Conservation (phyloP, 2,888 invertebrate species). For the Plusia festucae region DNA sequence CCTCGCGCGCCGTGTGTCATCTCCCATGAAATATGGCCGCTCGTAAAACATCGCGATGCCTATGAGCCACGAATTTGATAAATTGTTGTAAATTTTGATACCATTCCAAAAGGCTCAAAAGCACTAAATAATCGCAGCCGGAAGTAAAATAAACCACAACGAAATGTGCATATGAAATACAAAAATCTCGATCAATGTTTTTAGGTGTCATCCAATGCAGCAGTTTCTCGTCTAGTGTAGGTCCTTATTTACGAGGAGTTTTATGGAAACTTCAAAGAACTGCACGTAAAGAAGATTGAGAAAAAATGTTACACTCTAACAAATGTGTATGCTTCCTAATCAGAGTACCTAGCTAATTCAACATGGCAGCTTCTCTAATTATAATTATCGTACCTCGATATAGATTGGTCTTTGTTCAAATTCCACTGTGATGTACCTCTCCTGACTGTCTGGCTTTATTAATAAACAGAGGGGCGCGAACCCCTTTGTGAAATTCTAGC, state of each 20-base stretch:
- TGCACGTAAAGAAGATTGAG: too few species aligned
- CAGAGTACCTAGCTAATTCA: conserved; percentile 3
- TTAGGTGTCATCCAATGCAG: not conserved
- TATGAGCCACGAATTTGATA: conserved; percentile 46
- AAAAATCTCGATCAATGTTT: not conserved
- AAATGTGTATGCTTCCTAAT: not conserved
- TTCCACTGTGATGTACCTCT: conserved; percentile 31
- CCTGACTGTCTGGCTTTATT: conserved; percentile 40
- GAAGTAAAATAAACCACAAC: not conserved
- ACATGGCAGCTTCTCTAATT: conserved; percentile 20
- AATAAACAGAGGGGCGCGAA: conserved; percentile 46
- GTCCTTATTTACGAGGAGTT: too few species aligned
- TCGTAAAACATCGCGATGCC: conserved; percentile 57
- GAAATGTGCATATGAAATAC: not conserved
- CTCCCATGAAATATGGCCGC: conserved; percentile 54
- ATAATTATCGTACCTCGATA: conserved; percentile 7
- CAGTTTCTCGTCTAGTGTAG: not conserved
- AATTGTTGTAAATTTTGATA: conserved; percentile 49
- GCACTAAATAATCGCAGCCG: not conserved
- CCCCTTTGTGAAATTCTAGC: conserved; percentile 49
- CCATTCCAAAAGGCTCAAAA: conserved; percentile 17
- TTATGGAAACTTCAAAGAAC: too few species aligned
- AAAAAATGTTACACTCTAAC: too few species aligned
- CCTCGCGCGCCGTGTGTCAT: conserved; percentile 38
- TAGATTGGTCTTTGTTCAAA: conserved; percentile 24